Evolutionary conservation across 2,888 invertebrate genomes (phyloP), one percentile per base, ranked within the genome.

Genomic region (Yponomeuta cagnagella): DNA sequence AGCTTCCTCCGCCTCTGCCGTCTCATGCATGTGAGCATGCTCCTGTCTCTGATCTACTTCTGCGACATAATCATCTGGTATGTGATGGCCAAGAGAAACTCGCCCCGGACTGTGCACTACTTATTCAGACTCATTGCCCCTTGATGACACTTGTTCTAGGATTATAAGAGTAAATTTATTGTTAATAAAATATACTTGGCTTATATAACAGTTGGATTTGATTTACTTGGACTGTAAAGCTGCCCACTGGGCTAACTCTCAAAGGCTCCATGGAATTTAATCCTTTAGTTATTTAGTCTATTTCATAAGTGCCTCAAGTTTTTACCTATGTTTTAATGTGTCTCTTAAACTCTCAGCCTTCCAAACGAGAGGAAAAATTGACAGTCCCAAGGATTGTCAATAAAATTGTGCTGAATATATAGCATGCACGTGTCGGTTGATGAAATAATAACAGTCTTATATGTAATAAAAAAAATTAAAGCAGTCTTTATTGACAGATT

Each of bases 401-500:
- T 37, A 37, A 37, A 37, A 37, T 37, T 37, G 37, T 37, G 37
- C 5, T 4, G 37, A 5, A 37, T 37, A 37, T 37, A 37, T 37
- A 37, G 37, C 37, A 37, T 5, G 5, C 4, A 5, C 37, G 5
- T 37, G 37, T 43, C 1, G 8, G 43, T 43, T 43, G 43, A 43
- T 43, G 43, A 43, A 43, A 43, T 43, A 43, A 43, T 43, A 43
- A 43, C 43, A 43, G 23, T 23, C 43, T 43, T 43, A 1, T 5
- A 43, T 5, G 2, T 43, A 6, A 5, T 98, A 85, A 93, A 52
- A 63, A 76, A 70, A 71, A 70, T 72, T 71, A 80, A 76, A 85
- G 81, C 86, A 89, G 88, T 88, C 88, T 90, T 89, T 90, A 90
- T 83, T 90, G 82, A 86, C 81, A 83, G 79, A 83, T 82, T 79